Evolutionary conservation across 1,140 invertebrate genomes (phyloP), one percentile per base, ranked within the genome.

Genomic region (Drosophila busckii): DNA sequence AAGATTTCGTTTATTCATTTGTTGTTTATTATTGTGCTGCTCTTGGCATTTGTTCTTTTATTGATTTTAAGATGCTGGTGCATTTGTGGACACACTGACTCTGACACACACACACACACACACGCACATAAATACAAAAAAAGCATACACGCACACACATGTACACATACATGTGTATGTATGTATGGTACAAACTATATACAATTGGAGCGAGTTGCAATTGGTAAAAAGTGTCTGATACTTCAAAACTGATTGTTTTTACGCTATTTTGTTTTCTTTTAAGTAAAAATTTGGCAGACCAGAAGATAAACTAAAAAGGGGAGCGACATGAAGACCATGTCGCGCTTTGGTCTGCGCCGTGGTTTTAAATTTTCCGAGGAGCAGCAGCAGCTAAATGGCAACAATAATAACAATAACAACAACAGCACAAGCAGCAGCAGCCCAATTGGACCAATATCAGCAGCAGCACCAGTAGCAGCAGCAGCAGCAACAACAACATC

Each of bases 341-440:
- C 84, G 58, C 84, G 84, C 50, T 86, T 86, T 66, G 75, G 78
- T 60, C 55, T 86, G 48, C 84, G 84, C 58, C 84, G 84, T 29
- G 80, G 78, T 53, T 85, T 85, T 40, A 83, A 85, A 61, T 62
- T 84, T 22, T 73, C 68, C 22, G 82, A 85, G 42, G 60, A 75
- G 31, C 63, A 75, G 53, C 58, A 70, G 59, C 70, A 76, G 54
- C 48, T 75, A 53, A 76, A 76, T 48, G 70, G 70, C 49, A 65
- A 66, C 48, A 70, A 35, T 19, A 62, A 6, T 32, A 55, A 4
- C 16, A 45, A 2, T 17, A 55, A 3, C 15, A 53, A 9, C 12
- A 53, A 12, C 15, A 59, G 13, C 15, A 59, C 15, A 3, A 59
- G 12, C 22, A n/a, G n/a, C n/a, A n/a, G n/a, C n/a, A n/a, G n/a